Evolutionary conservation across 1,140 invertebrate genomes (phyloP).

Genomic region (Anagrus nilaparvatae): DNA sequence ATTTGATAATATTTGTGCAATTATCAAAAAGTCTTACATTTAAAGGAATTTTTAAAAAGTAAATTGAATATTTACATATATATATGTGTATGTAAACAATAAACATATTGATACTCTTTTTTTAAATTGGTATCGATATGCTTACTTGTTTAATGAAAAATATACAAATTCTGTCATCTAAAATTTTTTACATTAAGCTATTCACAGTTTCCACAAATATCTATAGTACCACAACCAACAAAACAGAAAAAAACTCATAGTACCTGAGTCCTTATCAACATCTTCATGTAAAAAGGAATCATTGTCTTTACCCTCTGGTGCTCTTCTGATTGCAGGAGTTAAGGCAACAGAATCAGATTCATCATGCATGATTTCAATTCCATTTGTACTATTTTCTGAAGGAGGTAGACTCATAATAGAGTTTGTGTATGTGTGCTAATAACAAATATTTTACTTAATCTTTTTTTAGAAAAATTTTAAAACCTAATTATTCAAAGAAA

Average conservation of each 20-base stretch:
- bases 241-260: conserved; percentile 27
- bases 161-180: conserved; percentile 1
- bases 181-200: conserved; percentile 11
- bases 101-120: conserved; percentile 4
- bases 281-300: conserved; percentile 53
- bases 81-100: conserved; percentile 14
- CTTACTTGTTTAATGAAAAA: conserved; percentile 5
- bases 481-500: neutral
- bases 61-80: too few species aligned
- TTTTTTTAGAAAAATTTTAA: conserved; percentile 2
- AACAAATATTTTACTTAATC: too few species aligned
- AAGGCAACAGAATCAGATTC: conserved; percentile 46
- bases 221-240: conserved; percentile 39
- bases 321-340: conserved; percentile 46
- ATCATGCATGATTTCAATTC: conserved; percentile 27
- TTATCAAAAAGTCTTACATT: neutral
- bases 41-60: too few species aligned
- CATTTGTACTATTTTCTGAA: conserved; percentile 25
- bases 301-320: conserved; percentile 69
- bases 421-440: conserved; percentile 30
- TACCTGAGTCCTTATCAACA: conserved; percentile 47
- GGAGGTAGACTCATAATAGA: conserved; percentile 22
- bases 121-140: conserved; percentile 1
- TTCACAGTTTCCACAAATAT: conserved; percentile 13
- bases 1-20: neutral